phyloP scores from a whole-genome alignment of 1,140 invertebrate species.

The Penaeus chinensis region DNA sequence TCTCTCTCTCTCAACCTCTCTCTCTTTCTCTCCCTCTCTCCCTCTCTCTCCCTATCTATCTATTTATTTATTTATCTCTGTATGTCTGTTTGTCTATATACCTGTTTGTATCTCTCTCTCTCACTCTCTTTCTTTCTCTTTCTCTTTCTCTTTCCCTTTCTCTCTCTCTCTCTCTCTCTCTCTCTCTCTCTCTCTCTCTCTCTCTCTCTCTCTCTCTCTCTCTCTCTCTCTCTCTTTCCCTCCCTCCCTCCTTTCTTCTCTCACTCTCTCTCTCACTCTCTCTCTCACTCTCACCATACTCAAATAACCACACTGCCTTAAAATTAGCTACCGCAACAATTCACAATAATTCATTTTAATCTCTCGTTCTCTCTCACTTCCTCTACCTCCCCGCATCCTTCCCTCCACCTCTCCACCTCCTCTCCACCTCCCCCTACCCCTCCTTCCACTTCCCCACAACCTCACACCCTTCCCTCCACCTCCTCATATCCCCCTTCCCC shows the following conservation, averaged over 20 bases:
- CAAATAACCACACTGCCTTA: not conserved
- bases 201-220: no score
- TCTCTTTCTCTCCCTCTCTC: conserved; percentile 42
- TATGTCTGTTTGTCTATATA: not conserved
- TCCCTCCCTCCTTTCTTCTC: not conserved
- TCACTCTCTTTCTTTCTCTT: not conserved
- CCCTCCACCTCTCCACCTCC: not conserved
- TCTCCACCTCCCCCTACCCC: not conserved
- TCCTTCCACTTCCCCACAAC: not conserved
- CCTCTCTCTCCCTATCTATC: not conserved
- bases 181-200: conserved; percentile 4
- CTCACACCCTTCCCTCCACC: not conserved
- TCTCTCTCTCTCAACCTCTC: conserved; percentile 17
- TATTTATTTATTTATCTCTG: not conserved
- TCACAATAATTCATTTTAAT: not conserved
- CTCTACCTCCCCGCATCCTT: not conserved
- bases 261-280: not conserved
- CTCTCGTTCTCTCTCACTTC: not conserved
- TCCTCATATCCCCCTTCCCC: not conserved
- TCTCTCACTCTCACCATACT: not conserved
- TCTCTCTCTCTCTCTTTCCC: no score
- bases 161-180: not conserved
- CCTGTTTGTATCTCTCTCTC: no score
- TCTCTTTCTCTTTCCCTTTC: not conserved
- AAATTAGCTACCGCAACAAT: not conserved